Conservation (phyloP, 2,113 vertebrate genomes). For the Prunella himalayana region DNA sequence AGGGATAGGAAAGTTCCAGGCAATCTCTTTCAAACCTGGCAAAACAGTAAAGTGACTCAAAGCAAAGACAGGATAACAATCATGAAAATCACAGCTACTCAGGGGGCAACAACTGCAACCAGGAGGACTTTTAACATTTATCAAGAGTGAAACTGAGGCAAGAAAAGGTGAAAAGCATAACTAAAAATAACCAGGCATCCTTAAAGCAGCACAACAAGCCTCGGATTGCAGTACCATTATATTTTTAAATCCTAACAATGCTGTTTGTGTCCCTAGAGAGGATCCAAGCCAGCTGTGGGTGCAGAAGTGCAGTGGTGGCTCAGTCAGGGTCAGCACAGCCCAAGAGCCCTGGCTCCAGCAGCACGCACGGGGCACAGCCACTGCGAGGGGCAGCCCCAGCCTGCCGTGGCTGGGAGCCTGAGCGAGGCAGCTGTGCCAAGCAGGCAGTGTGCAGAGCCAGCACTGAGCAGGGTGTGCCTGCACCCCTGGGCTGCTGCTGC, state of each 20-base stretch:
- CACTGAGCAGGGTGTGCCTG: background rate
- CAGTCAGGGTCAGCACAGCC: accelerated
- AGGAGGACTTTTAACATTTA: background rate
- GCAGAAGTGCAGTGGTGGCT: accelerated
- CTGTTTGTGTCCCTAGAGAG: accelerated
- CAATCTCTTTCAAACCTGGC: background rate
- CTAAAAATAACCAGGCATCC: background rate
- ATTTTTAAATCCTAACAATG: background rate
- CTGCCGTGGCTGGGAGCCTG: accelerated
- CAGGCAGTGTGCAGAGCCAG: background rate
- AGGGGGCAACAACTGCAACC: background rate
- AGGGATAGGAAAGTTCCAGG: background rate
- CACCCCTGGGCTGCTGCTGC: background rate
- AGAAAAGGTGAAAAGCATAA: background rate
- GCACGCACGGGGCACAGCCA: accelerated
- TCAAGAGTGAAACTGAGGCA: background rate
- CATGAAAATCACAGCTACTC: background rate
- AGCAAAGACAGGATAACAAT: background rate
- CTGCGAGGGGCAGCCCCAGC: accelerated
- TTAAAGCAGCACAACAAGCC: background rate
- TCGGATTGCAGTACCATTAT: background rate
- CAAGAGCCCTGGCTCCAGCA: background rate
- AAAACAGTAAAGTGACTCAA: background rate
- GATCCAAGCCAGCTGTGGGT: background rate
- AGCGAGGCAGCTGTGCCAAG: background rate